A percentile compares a stretch with the other conserved stretches of the same genome.
phyloP scores from a whole-genome alignment of 2,113 vertebrate species.

The Cephalopterus ornatus region DNA sequence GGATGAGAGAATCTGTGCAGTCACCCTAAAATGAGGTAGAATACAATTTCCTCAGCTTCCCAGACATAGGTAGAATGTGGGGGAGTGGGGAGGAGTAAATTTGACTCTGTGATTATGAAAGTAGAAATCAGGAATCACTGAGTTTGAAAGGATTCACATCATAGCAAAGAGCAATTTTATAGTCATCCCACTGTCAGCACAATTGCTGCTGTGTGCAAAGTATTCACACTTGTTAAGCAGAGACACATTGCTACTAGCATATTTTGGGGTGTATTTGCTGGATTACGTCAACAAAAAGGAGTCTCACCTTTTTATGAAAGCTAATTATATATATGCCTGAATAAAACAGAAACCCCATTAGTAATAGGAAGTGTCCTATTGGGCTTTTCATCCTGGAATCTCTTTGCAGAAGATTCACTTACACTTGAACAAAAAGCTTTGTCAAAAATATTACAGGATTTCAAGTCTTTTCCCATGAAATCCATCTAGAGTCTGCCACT shows the following conservation, averaged over 20 bases:
- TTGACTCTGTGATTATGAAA: neutral
- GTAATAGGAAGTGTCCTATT: neutral
- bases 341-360: neutral
- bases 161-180: neutral
- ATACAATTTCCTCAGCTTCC: neutral
- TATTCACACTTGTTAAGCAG: neutral
- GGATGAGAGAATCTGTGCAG: neutral
- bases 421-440: neutral
- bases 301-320: neutral
- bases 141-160: neutral
- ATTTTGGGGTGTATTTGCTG: neutral
- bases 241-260: neutral
- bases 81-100: neutral
- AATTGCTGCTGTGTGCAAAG: neutral
- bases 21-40: neutral
- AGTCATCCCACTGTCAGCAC: neutral
- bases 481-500: neutral
- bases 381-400: neutral
- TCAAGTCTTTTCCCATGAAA: neutral
- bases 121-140: neutral
- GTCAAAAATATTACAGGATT: neutral
- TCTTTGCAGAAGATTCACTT: neutral
- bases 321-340: neutral
- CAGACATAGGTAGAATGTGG: neutral
- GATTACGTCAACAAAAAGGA: neutral